Percentiles rank a stretch among this genome's conserved stretches.
phyloP scores from a whole-genome alignment of 53 echinoderm and acorn worm species.

The Antedon mediterranea region DNA sequence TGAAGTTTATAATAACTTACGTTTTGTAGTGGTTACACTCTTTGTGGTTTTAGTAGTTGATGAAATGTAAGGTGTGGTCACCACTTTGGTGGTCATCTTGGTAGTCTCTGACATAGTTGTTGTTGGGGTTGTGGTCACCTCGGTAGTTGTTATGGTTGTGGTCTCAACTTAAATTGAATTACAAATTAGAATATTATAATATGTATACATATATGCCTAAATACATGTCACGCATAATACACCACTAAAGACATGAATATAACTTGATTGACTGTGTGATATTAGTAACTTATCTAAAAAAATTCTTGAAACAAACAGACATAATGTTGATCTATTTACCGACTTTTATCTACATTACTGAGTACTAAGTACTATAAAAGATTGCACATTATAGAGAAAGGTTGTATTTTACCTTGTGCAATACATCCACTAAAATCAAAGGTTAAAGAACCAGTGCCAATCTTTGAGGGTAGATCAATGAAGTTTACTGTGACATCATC shows the following conservation, averaged over 20 bases:
- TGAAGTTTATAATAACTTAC: background rate
- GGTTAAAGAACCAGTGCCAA: background rate
- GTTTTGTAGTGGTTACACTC: background rate
- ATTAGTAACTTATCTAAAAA: too few species aligned
- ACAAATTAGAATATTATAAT: too few species aligned
- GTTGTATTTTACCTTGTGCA: background rate
- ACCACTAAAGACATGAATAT: too few species aligned
- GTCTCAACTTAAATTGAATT: background rate
- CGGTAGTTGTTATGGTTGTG: background rate
- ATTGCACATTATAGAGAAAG: too few species aligned
- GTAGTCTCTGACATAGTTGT: background rate
- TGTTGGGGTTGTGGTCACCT: conserved; percentile 6
- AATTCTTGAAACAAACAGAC: too few species aligned
- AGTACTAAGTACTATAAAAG: too few species aligned
- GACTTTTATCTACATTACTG: too few species aligned
- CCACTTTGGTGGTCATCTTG: background rate
- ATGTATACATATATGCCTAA: too few species aligned
- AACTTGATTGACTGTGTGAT: too few species aligned
- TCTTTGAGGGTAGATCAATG: background rate
- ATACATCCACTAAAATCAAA: background rate
- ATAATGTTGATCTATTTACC: too few species aligned
- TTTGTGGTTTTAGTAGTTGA: background rate
- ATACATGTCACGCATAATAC: too few species aligned
- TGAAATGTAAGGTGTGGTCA: background rate
- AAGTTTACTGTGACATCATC: background rate